phyloP scores from a whole-genome alignment of 2,888 invertebrate species.

The Steinernema hermaphroditum region DNA sequence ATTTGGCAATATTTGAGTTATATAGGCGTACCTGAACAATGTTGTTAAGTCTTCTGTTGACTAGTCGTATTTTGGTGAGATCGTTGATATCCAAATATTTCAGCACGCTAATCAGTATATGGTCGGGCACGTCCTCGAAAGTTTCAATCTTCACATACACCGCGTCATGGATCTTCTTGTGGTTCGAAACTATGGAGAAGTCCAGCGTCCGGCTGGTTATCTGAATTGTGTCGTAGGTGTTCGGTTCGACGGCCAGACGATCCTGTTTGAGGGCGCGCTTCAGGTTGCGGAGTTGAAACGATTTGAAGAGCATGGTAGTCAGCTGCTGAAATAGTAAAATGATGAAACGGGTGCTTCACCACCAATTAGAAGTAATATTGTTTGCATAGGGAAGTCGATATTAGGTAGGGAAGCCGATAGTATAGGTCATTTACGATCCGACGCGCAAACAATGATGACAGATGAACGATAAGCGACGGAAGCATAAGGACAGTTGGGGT shows the following conservation, averaged over 20 bases:
- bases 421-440: slow-evolving; percentile 3
- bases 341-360: background rate
- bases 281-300: slow-evolving; percentile 1
- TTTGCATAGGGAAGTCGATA: too few species aligned
- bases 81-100: background rate
- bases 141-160: background rate
- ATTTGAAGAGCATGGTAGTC: background rate
- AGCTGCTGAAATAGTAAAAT: background rate
- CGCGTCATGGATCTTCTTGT: background rate
- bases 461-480: background rate
- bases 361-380: too few species aligned
- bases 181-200: background rate
- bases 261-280: background rate
- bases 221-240: background rate
- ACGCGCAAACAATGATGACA: slow-evolving; percentile 1
- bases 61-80: background rate
- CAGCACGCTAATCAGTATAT: background rate
- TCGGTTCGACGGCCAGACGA: background rate
- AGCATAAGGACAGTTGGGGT: background rate
- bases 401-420: background rate
- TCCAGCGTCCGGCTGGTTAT: background rate
- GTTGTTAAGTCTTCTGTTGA: background rate
- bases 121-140: slow-evolving; percentile 10
- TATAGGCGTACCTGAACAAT: background rate
- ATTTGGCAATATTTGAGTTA: too few species aligned